Conservation (phyloP, 2,888 invertebrate species). For the Spilarctia lutea region DNA sequence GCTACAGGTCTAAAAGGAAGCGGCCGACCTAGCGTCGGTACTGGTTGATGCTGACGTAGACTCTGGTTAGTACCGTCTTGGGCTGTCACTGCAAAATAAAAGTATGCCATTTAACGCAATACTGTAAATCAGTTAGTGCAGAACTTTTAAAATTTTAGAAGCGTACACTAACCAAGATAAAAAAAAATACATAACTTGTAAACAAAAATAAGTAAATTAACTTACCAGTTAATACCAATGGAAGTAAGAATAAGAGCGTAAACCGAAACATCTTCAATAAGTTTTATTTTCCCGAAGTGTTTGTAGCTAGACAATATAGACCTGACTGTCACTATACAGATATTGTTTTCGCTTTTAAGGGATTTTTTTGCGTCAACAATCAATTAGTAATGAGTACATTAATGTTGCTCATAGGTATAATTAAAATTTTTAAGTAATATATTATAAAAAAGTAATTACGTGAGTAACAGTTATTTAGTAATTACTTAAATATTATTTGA, state of each 20-base stretch:
- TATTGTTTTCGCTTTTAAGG: neutral
- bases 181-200: no score
- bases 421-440: neutral
- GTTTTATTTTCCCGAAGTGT: conserved; percentile 16
- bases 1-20: neutral
- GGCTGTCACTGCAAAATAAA: neutral
- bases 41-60: neutral
- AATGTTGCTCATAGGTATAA: neutral
- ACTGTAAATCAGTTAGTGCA: no score
- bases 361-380: neutral
- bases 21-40: neutral
- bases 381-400: neutral
- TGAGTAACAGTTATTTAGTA: neutral
- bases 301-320: conserved; percentile 16
- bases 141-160: no score
- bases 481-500: neutral
- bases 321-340: conserved; percentile 18
- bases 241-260: conserved; percentile 19
- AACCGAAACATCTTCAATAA: conserved; percentile 39
- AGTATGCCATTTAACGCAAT: neutral
- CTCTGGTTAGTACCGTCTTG: neutral
- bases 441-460: neutral
- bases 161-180: no score
- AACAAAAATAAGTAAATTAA: no score
- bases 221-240: neutral